Percentiles rank a stretch among this genome's conserved stretches.
phyloP scores from a whole-genome alignment of 1,140 invertebrate species.

The Drosophila kikkawai region DNA sequence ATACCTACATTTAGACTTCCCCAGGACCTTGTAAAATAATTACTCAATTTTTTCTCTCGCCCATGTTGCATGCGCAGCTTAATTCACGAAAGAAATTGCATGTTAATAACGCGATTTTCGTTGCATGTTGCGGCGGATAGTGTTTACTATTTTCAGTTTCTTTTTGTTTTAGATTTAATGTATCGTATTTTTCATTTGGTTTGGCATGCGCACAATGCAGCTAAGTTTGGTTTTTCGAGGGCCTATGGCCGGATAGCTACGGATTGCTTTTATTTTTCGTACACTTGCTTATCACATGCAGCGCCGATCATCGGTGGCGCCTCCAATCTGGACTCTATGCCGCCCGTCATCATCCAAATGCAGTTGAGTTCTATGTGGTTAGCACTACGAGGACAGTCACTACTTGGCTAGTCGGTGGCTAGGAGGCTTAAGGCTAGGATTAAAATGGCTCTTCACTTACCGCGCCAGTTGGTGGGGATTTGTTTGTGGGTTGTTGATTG shows the following conservation, averaged over 20 bases:
- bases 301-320: conserved; percentile 31
- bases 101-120: conserved; percentile 30
- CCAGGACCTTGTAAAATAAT: conserved; percentile 41
- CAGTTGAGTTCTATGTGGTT: conserved; percentile 49
- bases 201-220: conserved; percentile 77
- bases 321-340: conserved; percentile 22
- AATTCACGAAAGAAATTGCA: conserved; percentile 23
- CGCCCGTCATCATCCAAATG: conserved; percentile 41
- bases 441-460: conserved; percentile 76
- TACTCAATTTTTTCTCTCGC: conserved; percentile 31
- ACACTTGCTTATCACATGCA: conserved; percentile 55
- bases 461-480: conserved; percentile 66
- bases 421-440: conserved; percentile 45
- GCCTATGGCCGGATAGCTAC: conserved; percentile 59
- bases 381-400: conserved; percentile 38
- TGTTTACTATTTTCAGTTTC: conserved; percentile 11
- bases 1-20: conserved; percentile 35
- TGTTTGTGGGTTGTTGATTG: conserved; percentile 68
- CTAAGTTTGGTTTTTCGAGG: conserved; percentile 49
- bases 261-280: conserved; percentile 19
- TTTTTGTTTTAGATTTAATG: conserved; percentile 21
- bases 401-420: conserved; percentile 60
- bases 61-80: conserved; percentile 33
- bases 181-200: conserved; percentile 41
- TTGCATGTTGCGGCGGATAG: conserved; percentile 52